phyloP scores from a whole-genome alignment of 2,888 invertebrate species.

The Drosophila phalerata region DNA sequence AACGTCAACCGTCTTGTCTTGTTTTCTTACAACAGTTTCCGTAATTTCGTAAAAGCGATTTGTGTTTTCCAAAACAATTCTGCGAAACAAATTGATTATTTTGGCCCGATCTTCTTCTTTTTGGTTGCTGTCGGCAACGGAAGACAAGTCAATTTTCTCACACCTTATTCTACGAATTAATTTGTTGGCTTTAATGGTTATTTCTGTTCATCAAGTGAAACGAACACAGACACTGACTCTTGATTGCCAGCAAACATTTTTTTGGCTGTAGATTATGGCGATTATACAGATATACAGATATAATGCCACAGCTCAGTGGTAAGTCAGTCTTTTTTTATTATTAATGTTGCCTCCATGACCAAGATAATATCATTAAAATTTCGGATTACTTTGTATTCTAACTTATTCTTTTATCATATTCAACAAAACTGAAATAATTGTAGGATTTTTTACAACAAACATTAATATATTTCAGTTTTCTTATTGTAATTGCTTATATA shows the following conservation, averaged over 20 bases:
- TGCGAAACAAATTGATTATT: conserved; percentile 79
- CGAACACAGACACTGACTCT: neutral
- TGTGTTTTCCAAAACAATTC: conserved; percentile 64
- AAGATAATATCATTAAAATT: conserved; percentile 11
- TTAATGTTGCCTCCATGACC: conserved; percentile 12
- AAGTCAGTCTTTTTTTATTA: conserved; percentile 1
- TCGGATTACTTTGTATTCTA: neutral
- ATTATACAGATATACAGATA: conserved; percentile 18
- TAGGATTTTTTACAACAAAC: no score
- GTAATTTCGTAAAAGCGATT: conserved; percentile 72
- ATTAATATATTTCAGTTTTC: no score
- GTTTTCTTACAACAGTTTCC: conserved; percentile 71
- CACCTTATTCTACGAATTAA: conserved; percentile 80
- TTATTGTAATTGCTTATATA: no score
- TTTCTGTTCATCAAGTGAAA: conserved; percentile 38
- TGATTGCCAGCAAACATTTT: conserved; percentile 23
- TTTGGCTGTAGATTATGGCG: conserved; percentile 17
- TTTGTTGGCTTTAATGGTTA: conserved; percentile 62
- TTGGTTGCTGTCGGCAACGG: conserved; percentile 41
- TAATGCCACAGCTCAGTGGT: conserved; percentile 1
- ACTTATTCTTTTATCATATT: neutral
- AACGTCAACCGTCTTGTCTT: neutral
- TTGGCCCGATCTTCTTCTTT: conserved; percentile 36
- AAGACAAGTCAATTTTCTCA: conserved; percentile 80
- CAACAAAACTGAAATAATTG: no score